phyloP scores from a whole-genome alignment of 2,888 invertebrate genomes.

The Spialia ferax region DNA sequence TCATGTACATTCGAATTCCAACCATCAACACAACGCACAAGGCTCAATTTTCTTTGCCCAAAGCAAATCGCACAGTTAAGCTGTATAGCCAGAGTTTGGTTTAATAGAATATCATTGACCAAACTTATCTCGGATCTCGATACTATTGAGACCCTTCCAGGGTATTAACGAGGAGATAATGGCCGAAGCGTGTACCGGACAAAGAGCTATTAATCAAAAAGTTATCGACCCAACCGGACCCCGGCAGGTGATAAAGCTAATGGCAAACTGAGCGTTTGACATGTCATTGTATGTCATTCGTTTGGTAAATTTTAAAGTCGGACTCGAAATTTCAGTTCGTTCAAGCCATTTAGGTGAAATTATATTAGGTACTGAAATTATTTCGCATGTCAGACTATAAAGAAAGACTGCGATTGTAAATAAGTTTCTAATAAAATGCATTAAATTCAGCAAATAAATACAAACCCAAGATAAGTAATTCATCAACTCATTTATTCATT shows the following conservation, averaged over 20 bases:
- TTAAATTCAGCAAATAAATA: no score
- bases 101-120: constrained; percentile 13
- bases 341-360: background rate
- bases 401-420: no score
- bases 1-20: background rate
- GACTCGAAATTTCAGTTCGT: no score
- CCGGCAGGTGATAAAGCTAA: constrained; percentile 7
- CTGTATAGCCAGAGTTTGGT: constrained; percentile 8
- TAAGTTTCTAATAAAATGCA: no score
- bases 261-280: constrained; percentile 16
- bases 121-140: constrained; percentile 18
- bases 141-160: constrained; percentile 25
- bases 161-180: constrained; percentile 33
- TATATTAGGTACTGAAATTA: no score
- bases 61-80: background rate
- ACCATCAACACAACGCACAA: background rate
- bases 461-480: no score
- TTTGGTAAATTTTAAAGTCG: background rate
- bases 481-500: no score
- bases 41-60: background rate
- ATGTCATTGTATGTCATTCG: background rate
- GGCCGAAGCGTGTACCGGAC: constrained; percentile 25
- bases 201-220: constrained; percentile 35
- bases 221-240: constrained; percentile 6
- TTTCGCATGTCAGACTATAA: no score